Percentiles rank a stretch among this genome's conserved stretches.
Evolutionary conservation across 2,797 vertebrate species (phyloP).

Genomic region (Orestias chungarensis): DNA sequence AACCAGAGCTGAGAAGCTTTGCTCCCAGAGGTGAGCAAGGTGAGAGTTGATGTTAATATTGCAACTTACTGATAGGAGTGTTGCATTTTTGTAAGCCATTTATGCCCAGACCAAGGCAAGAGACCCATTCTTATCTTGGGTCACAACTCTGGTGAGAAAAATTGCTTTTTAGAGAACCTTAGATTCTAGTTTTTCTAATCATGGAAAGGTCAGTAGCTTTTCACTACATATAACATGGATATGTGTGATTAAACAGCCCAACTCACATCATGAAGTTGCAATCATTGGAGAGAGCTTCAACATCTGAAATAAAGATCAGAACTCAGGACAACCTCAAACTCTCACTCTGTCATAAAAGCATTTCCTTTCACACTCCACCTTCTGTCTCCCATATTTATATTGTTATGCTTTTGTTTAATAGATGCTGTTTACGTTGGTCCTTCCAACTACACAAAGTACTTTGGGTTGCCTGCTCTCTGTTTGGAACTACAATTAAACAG

Average conservation of each 20-base stretch:
- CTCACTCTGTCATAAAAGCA: slow-evolving; percentile 63
- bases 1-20: not conserved
- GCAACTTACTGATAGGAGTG: not conserved
- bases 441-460: slow-evolving; percentile 1
- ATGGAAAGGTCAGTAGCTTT: slow-evolving; percentile 60
- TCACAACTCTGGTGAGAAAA: not conserved
- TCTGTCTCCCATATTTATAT: not conserved
- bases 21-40: not conserved
- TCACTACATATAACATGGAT: slow-evolving; percentile 25
- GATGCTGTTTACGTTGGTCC: not conserved
- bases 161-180: slow-evolving; percentile 19
- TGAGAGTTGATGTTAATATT: too few relatives aligned
- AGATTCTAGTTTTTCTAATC: slow-evolving; percentile 36
- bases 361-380: slow-evolving; percentile 31
- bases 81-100: not conserved
- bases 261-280: slow-evolving; percentile 45
- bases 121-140: not conserved
- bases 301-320: slow-evolving; percentile 60
- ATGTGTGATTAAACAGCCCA: slow-evolving; percentile 54
- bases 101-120: not conserved
- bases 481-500: slow-evolving; percentile 19
- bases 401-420: not conserved
- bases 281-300: slow-evolving; percentile 46
- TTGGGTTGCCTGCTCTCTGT: not conserved
- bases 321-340: slow-evolving; percentile 73